phyloP scores from a whole-genome alignment of 2,888 invertebrate species.

The Subacronicta megacephala region DNA sequence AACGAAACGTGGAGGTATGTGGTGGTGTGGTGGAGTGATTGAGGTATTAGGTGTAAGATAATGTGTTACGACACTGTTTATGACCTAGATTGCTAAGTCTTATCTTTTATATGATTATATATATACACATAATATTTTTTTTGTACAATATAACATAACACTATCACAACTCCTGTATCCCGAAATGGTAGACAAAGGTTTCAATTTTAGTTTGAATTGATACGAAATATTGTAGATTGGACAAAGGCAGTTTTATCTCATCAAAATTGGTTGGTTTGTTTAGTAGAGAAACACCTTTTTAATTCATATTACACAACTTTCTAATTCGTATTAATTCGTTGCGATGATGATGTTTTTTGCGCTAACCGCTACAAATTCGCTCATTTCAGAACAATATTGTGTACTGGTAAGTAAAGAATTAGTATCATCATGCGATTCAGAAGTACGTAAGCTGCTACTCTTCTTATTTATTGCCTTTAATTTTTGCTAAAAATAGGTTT shows the following conservation, averaged over 20 bases:
- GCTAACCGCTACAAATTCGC: slow-evolving; percentile 6
- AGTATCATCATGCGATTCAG: slow-evolving; percentile 32
- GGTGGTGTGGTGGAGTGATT: no score
- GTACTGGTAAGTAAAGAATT: slow-evolving; percentile 32
- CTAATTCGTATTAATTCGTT: slow-evolving; percentile 4
- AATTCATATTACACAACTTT: no score
- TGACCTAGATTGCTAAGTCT: not conserved
- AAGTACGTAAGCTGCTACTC: slow-evolving; percentile 14
- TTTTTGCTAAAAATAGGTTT: slow-evolving; percentile 27
- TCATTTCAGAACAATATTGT: slow-evolving; percentile 24
- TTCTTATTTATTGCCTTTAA: slow-evolving; percentile 29
- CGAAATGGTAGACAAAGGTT: no score
- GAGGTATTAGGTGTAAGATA: slow-evolving; percentile 6
- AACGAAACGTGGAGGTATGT: slow-evolving; percentile 5
- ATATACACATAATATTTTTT: no score
- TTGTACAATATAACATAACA: no score
- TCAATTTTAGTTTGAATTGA: no score
- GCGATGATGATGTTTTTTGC: slow-evolving; percentile 7
- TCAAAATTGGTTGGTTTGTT: no score
- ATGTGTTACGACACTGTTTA: slow-evolving; percentile 3
- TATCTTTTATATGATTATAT: no score
- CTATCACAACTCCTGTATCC: no score
- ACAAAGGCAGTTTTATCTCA: no score
- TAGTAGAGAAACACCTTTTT: no score
- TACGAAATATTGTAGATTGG: no score